Base-by-base conservation (phyloP, 2,113 vertebrate genomes). In the Dasyprocta punctata region DNA sequence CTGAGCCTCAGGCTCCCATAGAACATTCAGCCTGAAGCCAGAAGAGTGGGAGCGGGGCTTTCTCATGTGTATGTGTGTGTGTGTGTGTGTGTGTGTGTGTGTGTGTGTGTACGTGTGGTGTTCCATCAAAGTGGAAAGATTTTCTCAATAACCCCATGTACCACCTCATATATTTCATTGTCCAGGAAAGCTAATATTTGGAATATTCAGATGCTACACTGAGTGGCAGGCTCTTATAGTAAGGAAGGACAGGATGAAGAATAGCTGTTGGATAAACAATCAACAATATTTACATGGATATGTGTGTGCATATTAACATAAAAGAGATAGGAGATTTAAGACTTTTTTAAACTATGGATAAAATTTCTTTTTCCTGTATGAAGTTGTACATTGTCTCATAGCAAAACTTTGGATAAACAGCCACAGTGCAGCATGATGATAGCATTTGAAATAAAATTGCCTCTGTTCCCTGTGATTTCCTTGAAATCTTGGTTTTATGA, bases 401-500 rank as follows among this genome's bases (percentile, higher is more conserved):
- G 22, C 24, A 61, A 60, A 77, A 84, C 30, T 88, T 69, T 44
- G 28, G 11, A 13, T 87, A 86, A 49, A 58, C 49, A 38, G n/a
- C 60, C 12, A 28, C 1, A 11, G 13, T 91, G 16, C 16, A 89
- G 19, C 63, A 52, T 17, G 56, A 52, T n/a, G 26, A 80, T 73
- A 49, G 7, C 12, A 12, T 61, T 47, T 80, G 60, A 17, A 38
- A 24, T 86, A 54, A 96, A 77, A 19, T 52, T 69, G 49, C 56
- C 7, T 78, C 49, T 95, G 49, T 19, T 81, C 81, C 38, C 33
- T 65, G 11, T 85, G 30, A 87, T 54, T 58, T 36, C 47, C n/a
- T 56, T 73, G 26, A 93, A 78, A 17, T 97, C 71, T 90, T 86
- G 58, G 3, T 49, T 97, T 97, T 94, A 0, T 98, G 95, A 98